Evolutionary conservation across 2,888 invertebrate species (phyloP).

Genomic region (Sarcophaga subvicina): DNA sequence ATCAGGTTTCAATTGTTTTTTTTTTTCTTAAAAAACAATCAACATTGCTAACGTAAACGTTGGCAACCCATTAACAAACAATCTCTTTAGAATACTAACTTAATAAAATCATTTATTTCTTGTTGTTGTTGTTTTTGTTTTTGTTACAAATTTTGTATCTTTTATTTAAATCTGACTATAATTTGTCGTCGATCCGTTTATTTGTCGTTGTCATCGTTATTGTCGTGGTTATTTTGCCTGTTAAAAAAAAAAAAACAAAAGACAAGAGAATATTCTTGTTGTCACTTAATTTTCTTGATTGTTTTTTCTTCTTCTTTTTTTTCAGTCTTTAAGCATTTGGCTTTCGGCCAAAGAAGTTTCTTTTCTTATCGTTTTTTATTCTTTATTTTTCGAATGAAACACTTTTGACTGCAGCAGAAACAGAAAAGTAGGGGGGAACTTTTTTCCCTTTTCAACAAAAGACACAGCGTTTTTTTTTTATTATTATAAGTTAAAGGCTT

Average conservation of each 20-base stretch:
- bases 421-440: background rate
- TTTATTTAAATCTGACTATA: slow-evolving; percentile 62
- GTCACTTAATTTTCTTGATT: slow-evolving; percentile 58
- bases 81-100: slow-evolving; percentile 34
- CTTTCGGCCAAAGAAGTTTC: background rate
- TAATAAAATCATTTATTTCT: slow-evolving; percentile 8
- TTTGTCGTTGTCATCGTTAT: slow-evolving; percentile 30
- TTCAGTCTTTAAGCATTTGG: background rate
- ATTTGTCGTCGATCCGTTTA: slow-evolving; percentile 68
- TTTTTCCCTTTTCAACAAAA: slow-evolving; percentile 9
- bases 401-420: background rate
- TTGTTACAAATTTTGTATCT: slow-evolving; percentile 51
- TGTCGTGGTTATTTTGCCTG: slow-evolving; percentile 28
- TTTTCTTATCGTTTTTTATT: slow-evolving; percentile 26
- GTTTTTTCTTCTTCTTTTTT: background rate
- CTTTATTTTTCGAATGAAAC: background rate
- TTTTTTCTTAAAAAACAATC: too few relatives aligned
- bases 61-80: slow-evolving; percentile 25
- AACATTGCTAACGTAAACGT: background rate
- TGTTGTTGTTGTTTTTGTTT: background rate
- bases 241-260: slow-evolving; percentile 42
- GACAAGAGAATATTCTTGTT: slow-evolving; percentile 51
- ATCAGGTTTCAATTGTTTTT: too few relatives aligned
- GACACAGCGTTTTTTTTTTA: background rate
- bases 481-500: slow-evolving; percentile 18